Evolutionary conservation across 1,140 invertebrate genomes (phyloP).

Genomic region (Apis laboriosa): DNA sequence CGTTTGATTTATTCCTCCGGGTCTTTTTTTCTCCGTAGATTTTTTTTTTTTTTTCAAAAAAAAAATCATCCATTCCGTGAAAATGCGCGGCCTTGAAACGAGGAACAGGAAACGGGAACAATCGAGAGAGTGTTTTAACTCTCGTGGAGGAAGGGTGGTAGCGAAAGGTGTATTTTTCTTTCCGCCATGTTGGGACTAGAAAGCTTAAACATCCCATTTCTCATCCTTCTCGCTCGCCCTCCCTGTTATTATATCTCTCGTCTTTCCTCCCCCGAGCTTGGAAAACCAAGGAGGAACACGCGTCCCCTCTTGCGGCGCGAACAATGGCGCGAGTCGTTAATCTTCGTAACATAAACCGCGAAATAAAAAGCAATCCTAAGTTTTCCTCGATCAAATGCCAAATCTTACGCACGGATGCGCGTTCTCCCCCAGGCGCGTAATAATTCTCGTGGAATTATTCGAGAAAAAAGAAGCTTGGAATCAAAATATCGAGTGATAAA

Average conservation of each 20-base stretch:
- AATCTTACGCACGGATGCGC: neutral
- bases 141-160: neutral
- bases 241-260: too few species aligned
- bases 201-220: conserved; percentile 47
- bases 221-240: neutral
- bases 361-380: conserved; percentile 44
- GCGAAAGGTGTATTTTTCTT: conserved; percentile 53
- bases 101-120: too few species aligned
- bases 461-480: neutral
- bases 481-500: too few species aligned
- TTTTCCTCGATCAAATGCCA: neutral
- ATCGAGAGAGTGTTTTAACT: too few species aligned
- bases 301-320: conserved; percentile 15
- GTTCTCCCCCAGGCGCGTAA: too few species aligned
- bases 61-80: too few species aligned
- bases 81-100: too few species aligned
- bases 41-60: neutral
- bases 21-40: neutral
- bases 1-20: conserved; percentile 21
- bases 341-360: conserved; percentile 63
- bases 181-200: conserved; percentile 18
- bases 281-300: conserved; percentile 11
- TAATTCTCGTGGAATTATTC: neutral
- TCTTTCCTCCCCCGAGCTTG: neutral
- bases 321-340: conserved; percentile 62